Base-by-base conservation (phyloP, 53 echinoderm and acorn worm genomes). In the Luidia sarsii region DNA sequence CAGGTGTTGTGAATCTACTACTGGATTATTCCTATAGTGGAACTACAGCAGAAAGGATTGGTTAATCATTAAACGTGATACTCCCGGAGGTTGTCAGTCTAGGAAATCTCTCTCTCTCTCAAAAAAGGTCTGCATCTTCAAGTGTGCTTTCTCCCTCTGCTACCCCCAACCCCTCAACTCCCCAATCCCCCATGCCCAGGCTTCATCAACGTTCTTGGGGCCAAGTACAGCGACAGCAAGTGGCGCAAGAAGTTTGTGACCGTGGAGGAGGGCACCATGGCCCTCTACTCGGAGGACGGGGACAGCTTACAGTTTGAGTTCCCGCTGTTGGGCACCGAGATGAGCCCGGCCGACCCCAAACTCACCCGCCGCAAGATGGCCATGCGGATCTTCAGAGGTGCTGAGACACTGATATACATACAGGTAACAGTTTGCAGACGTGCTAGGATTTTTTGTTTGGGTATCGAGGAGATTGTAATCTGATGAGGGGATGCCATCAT, bases 191-290 rank as follows among this genome's bases (percentile, higher is more conserved):
- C 2, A 32, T 16, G 11, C 18, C 23, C 48, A 89, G 89, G 89
- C 43, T 84, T 56, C 22, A 79, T 84, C 39, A 89, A 89, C 34
- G 21, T 89, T 13, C 59, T 79, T 35, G 89, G 89, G n/a, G 68
- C 79, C 27, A 65, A 79, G 33, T 71, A 69, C 45, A 84, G 89
- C 18, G 89, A 89, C 15, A 56, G 79, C 22, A 89, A 80, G 20
- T 89, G 89, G 89, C 77, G 84, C 29, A 89, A 89, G 39, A 67
- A 89, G 13, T 89, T 77, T 62, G 74, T 88, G 33, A 69, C 59
- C 0, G 84, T 89, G 39, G 49, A 66, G 80, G 80, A 61, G 22
- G 71, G 71, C 31, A 28, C 35, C 1, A 20, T 83, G 23, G 33
- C 54, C 11, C 48, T 68, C 22, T 50, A 71, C 16, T 37, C 70